Conservation (phyloP, 2,113 vertebrate genomes). For the Vombatus ursinus region DNA sequence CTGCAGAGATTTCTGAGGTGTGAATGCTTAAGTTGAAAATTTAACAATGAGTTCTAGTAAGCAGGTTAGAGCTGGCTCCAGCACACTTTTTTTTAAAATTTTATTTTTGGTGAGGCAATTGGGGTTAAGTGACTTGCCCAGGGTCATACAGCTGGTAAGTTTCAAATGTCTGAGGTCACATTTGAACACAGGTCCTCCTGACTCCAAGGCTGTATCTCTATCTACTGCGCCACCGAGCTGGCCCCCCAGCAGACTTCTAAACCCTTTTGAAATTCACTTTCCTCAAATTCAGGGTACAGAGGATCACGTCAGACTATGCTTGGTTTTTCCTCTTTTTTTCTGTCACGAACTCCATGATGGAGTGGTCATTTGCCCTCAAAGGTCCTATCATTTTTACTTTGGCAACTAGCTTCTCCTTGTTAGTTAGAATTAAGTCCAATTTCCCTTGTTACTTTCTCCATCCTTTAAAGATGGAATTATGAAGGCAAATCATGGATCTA, state of each 20-base stretch:
- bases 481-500: neutral
- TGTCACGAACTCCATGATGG: neutral
- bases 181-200: no score
- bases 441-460: neutral
- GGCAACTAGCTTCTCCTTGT: neutral
- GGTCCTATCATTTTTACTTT: neutral
- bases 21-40: neutral
- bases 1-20: neutral
- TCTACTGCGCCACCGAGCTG: neutral
- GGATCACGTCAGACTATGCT: neutral
- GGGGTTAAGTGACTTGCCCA: no score
- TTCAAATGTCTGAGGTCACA: no score
- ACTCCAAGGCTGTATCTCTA: no score
- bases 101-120: no score
- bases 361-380: neutral
- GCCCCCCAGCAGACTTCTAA: neutral
- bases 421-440: neutral
- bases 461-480: neutral
- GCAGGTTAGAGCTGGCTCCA: neutral
- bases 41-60: neutral
- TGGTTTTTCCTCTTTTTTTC: neutral
- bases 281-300: neutral
- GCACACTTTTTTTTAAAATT: neutral
- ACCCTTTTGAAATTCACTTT: no score
- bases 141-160: no score